Conservation (phyloP, 2,797 vertebrate species). For the Notolabrus celidotus region DNA sequence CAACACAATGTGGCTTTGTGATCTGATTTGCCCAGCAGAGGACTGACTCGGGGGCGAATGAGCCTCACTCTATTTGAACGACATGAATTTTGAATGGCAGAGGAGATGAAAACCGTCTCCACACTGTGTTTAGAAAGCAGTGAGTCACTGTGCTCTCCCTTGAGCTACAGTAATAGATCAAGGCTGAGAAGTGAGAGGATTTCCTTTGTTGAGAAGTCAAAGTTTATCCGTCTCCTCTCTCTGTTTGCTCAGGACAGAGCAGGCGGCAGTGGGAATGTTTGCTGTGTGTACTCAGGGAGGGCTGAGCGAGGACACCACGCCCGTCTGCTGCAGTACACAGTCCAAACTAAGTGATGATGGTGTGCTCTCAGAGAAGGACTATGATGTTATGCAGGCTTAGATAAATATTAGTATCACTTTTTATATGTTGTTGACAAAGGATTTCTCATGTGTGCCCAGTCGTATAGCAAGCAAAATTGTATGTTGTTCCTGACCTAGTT, state of each 20-base stretch:
- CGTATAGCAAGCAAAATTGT: background rate
- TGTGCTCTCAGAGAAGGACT: slow-evolving; percentile 2
- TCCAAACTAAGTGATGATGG: slow-evolving; percentile 13
- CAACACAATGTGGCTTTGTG: slow-evolving; percentile 13
- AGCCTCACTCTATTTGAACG: slow-evolving; percentile 14
- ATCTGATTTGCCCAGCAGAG: slow-evolving; percentile 15
- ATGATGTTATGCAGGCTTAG: slow-evolving; percentile 11
- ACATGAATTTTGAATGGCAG: slow-evolving; percentile 15
- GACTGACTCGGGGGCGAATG: slow-evolving; percentile 12
- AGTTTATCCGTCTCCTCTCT: slow-evolving; percentile 54
- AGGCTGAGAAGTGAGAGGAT: slow-evolving; percentile 31
- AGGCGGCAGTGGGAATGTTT: slow-evolving; percentile 53
- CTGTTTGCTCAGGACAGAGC: slow-evolving; percentile 76
- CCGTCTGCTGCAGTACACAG: slow-evolving; percentile 61
- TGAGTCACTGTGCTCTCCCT: slow-evolving; percentile 51
- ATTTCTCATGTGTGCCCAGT: slow-evolving; percentile 28
- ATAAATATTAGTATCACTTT: slow-evolving; percentile 57
- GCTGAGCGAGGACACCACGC: slow-evolving; percentile 63
- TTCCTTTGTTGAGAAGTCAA: slow-evolving; percentile 39
- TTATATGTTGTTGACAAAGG: slow-evolving; percentile 39
- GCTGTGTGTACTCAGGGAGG: slow-evolving; percentile 80
- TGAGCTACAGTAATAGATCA: slow-evolving; percentile 32
- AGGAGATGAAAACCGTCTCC: slow-evolving; percentile 28
- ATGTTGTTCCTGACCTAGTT: background rate
- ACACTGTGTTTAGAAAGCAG: slow-evolving; percentile 8